These are phyloP conservation scores for Conistra vaccinii DNA, from an alignment of 2,888 invertebrate species.

Conservation along the genomic window DNA sequence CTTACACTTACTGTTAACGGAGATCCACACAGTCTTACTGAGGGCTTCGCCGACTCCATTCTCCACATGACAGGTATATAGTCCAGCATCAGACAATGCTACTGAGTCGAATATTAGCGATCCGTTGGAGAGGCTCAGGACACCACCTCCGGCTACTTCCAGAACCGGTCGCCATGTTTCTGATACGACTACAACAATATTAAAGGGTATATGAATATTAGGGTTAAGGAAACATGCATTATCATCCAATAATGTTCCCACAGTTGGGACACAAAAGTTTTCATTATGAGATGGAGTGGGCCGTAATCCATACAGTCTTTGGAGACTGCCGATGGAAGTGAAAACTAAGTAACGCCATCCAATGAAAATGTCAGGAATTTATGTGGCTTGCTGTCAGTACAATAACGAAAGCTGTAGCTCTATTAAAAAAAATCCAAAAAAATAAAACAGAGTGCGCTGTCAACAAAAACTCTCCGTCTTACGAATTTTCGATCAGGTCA, in stretches of 20 bases:
- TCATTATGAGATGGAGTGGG: too few relatives aligned
- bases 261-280: too few relatives aligned
- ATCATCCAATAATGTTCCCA: not conserved
- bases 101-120: conserved; percentile 87
- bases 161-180: conserved; percentile 87
- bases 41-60: conserved; percentile 89
- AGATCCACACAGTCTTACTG: conserved; percentile 88
- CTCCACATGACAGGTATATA: conserved; percentile 88
- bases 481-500: too few relatives aligned
- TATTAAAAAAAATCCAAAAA: too few relatives aligned
- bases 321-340: too few relatives aligned
- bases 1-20: conserved; percentile 86
- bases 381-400: too few relatives aligned
- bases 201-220: not conserved
- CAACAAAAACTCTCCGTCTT: too few relatives aligned
- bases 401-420: too few relatives aligned
- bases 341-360: too few relatives aligned
- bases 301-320: too few relatives aligned
- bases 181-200: conserved; percentile 78
- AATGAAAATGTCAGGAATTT: too few relatives aligned
- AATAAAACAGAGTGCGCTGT: too few relatives aligned
- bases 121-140: conserved; percentile 87
- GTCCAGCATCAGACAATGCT: conserved; percentile 86
- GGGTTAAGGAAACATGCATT: not conserved
- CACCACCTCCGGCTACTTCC: conserved; percentile 88